Conservation (phyloP, 2,797 vertebrate genomes). For the Echiichthys vipera region DNA sequence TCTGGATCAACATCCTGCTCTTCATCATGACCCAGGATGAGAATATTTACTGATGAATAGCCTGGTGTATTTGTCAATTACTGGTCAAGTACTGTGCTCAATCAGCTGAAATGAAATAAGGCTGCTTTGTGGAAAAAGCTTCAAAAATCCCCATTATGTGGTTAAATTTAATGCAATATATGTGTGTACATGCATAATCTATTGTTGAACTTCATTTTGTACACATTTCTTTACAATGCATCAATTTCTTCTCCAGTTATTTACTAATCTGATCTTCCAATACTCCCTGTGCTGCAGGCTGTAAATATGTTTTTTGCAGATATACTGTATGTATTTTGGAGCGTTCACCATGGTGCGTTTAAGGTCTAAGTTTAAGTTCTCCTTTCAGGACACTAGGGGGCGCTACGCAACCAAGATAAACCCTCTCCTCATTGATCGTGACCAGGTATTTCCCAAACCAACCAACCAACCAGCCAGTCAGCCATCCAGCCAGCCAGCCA, state of each 20-base stretch:
- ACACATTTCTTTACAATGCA: neutral
- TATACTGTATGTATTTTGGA: conserved; percentile 15
- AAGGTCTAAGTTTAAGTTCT: conserved; percentile 23
- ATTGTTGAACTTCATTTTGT: neutral
- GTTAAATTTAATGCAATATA: neutral
- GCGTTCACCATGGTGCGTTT: conserved; percentile 20
- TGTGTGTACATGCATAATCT: no score
- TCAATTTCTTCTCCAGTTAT: fast-evolving
- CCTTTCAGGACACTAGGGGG: conserved; percentile 66
- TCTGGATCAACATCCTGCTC: neutral
- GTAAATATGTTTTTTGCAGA: neutral
- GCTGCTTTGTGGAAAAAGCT: neutral
- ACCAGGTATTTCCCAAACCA: conserved; percentile 88
- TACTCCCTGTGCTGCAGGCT: neutral
- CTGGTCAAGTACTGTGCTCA: neutral
- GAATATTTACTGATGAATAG: neutral
- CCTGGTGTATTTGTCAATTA: neutral
- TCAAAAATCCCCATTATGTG: neutral
- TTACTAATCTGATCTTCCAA: neutral
- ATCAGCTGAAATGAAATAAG: neutral
- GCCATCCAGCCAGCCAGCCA: conserved; percentile 57
- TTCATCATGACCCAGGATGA: neutral
- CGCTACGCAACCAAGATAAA: conserved; percentile 46
- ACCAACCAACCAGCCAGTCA: conserved; percentile 58
- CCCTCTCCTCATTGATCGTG: conserved; percentile 75